Percentiles rank a stretch among this genome's conserved stretches.
Conservation (phyloP, 2,113 vertebrate species). For the Phoxinus phoxinus region DNA sequence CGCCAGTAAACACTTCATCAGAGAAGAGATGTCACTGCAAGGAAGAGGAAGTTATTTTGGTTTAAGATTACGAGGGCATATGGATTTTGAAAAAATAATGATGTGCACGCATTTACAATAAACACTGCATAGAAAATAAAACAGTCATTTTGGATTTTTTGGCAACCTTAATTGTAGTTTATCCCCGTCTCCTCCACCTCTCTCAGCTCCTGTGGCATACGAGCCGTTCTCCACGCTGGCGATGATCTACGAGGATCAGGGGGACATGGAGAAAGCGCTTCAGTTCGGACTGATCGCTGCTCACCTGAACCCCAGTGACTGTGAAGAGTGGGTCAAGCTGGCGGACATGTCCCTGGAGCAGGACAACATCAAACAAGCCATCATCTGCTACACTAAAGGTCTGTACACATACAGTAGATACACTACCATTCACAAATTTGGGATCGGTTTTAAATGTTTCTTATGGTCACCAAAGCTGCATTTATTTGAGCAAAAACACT, state of each 20-base stretch:
- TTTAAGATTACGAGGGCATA: too few relatives aligned
- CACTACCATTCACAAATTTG: neutral
- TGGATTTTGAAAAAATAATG: too few relatives aligned
- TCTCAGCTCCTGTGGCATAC: slow-evolving; percentile 92
- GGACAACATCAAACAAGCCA: slow-evolving; percentile 94
- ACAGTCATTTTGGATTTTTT: too few relatives aligned
- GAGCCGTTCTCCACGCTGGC: slow-evolving; percentile 97
- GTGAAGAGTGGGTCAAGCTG: slow-evolving; percentile 94
- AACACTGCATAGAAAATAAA: too few relatives aligned
- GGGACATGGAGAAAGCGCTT: slow-evolving; percentile 92
- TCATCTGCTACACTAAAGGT: slow-evolving; percentile 98
- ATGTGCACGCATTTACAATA: too few relatives aligned
- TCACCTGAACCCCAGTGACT: slow-evolving; percentile 95
- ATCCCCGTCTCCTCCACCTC: neutral
- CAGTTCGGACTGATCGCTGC: slow-evolving; percentile 97
- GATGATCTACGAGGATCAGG: slow-evolving; percentile 97
- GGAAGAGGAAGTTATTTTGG: too few relatives aligned
- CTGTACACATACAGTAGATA: neutral
- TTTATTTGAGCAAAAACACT: neutral
- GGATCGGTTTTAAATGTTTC: neutral
- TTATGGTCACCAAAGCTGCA: neutral
- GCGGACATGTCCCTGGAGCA: slow-evolving; percentile 98
- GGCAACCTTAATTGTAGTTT: neutral
- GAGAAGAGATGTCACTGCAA: too few relatives aligned
- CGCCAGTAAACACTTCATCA: too few relatives aligned